Conservation (phyloP, 2,113 vertebrate species). For the Delphinus delphis region DNA sequence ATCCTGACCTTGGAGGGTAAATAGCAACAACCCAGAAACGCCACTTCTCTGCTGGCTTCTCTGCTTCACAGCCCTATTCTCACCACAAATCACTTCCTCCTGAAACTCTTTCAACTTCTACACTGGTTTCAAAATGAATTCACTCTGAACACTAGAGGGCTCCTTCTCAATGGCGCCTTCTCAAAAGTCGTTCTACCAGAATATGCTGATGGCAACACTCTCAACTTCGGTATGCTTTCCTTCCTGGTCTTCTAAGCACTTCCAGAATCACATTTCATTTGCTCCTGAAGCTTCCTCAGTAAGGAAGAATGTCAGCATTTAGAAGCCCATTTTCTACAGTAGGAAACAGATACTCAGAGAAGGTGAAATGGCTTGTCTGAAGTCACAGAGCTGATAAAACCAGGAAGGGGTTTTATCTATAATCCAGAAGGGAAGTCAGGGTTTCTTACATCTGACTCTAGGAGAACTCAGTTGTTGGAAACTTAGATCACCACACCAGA, state of each 20-base stretch:
- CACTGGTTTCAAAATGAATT: not conserved
- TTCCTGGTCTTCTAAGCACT: not conserved
- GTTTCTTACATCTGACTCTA: not conserved
- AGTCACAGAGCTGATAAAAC: not conserved
- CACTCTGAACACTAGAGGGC: constrained; percentile 69
- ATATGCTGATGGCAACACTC: not conserved
- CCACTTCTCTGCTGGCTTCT: not conserved
- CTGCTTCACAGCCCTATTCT: constrained; percentile 1
- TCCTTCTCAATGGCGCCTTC: constrained; percentile 9
- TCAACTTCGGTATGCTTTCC: not conserved
- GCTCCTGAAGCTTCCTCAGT: not conserved
- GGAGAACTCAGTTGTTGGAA: not conserved
- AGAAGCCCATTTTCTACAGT: constrained; percentile 18
- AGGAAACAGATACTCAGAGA: constrained; percentile 8
- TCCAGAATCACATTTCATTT: constrained; percentile 16
- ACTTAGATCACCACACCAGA: not conserved
- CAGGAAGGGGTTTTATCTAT: not conserved
- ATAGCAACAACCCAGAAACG: not conserved
- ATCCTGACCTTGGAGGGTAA: not conserved
- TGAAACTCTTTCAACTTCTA: not conserved
- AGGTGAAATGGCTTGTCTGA: not conserved
- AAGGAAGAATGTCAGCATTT: not conserved
- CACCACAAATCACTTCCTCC: not conserved
- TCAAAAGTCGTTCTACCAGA: not conserved
- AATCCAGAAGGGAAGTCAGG: not conserved